These are phyloP conservation scores for Callitettix versicolor DNA, from an alignment of 1,140 invertebrate species.

Conservation along the genomic window DNA sequence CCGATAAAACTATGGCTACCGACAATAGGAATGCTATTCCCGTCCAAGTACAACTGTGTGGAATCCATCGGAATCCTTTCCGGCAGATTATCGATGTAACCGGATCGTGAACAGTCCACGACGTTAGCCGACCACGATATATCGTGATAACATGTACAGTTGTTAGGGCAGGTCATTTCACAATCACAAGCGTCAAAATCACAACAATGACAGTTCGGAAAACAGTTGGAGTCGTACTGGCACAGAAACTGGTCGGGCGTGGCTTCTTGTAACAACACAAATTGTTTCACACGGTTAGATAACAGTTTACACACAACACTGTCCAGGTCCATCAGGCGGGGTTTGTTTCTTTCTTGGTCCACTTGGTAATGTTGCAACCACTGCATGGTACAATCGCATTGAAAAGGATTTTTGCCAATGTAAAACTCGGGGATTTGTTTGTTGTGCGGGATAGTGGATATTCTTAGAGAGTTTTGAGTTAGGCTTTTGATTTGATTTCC, in stretches of 20 bases:
- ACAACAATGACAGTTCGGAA: constrained; percentile 82
- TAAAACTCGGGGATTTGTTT: constrained; percentile 81
- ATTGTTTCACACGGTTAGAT: constrained; percentile 68
- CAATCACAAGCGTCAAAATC: constrained; percentile 90
- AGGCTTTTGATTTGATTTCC: constrained; percentile 74
- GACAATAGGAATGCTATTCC: constrained; percentile 66
- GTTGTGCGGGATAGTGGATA: constrained; percentile 64
- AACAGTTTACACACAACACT: constrained; percentile 78
- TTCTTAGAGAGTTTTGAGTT: constrained; percentile 73
- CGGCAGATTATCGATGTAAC: constrained; percentile 60
- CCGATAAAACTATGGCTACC: constrained; percentile 84
- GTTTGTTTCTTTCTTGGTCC: constrained; percentile 68
- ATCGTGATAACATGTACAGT: constrained; percentile 87
- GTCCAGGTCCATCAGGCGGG: constrained; percentile 75
- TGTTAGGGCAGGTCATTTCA: constrained; percentile 86
- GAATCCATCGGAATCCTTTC: constrained; percentile 86
- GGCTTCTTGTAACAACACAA: constrained; percentile 71
- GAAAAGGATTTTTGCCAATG: constrained; percentile 79
- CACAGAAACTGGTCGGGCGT: constrained; percentile 81
- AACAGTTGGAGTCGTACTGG: constrained; percentile 83
- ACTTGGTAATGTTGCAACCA: constrained; percentile 75
- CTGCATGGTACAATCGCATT: constrained; percentile 80
- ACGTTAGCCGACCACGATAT: constrained; percentile 86
- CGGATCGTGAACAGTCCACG: constrained; percentile 72
- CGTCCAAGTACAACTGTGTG: constrained; percentile 79